A percentile compares a stretch with the other conserved stretches of the same genome.
These are phyloP conservation scores for Aspidiotus rigidus DNA, from an alignment of 2,888 invertebrate species.

Conservation along the genomic window DNA sequence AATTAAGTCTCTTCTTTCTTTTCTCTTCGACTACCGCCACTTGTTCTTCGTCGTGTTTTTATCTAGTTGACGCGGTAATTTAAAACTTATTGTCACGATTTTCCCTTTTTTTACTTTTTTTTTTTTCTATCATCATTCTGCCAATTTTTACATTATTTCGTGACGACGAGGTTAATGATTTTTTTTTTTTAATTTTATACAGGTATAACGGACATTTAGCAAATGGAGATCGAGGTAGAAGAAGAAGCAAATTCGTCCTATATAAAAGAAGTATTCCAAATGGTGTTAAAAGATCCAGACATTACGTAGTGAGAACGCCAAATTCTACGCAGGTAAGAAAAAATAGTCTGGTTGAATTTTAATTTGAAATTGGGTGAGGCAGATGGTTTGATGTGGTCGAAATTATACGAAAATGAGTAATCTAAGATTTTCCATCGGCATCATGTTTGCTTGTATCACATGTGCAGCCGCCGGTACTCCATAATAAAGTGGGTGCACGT, in stretches of 20 bases:
- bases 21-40: too few species aligned
- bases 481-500: too few species aligned
- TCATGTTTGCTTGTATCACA: too few species aligned
- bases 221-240: conserved; percentile 84
- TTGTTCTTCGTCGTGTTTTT: too few species aligned
- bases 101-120: not conserved
- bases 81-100: too few species aligned
- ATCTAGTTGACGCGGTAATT: too few species aligned
- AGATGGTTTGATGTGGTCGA: too few species aligned
- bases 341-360: not conserved
- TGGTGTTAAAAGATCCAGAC: conserved; percentile 88
- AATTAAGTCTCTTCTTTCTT: not conserved
- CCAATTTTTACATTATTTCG: not conserved
- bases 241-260: conserved; percentile 88
- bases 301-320: conserved; percentile 92
- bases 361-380: not conserved
- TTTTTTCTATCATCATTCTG: not conserved
- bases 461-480: too few species aligned
- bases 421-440: too few species aligned
- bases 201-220: conserved; percentile 92
- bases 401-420: too few species aligned
- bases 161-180: not conserved
- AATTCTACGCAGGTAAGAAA: conserved; percentile 62
- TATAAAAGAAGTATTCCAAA: conserved; percentile 75
- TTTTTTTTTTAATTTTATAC: conserved; percentile 36